These are phyloP conservation scores for Drosophila infuscata DNA, from an alignment of 2,888 invertebrate species.

Conservation along the genomic window DNA sequence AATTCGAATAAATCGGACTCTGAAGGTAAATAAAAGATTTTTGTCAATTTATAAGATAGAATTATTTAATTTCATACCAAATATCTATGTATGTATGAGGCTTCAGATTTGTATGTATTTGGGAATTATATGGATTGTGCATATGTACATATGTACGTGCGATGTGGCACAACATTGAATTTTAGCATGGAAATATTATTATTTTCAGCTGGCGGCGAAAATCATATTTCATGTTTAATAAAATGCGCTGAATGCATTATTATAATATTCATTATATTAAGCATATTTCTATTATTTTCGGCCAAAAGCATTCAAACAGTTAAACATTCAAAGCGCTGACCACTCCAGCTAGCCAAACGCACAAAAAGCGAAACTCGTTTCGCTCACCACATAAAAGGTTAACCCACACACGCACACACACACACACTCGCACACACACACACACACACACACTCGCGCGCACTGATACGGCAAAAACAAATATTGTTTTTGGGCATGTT, in stretches of 20 bases:
- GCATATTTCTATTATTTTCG: slow-evolving; percentile 69
- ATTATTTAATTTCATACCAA: neutral
- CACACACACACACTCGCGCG: slow-evolving; percentile 2
- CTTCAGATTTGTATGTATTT: neutral
- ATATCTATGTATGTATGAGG: neutral
- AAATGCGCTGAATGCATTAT: slow-evolving; percentile 69
- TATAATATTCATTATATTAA: slow-evolving; percentile 72
- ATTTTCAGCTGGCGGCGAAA: slow-evolving; percentile 58
- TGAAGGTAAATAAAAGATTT: neutral
- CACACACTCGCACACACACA: slow-evolving; percentile 16
- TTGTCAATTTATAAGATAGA: neutral
- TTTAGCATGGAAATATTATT: slow-evolving; percentile 45
- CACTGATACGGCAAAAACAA: slow-evolving; percentile 50
- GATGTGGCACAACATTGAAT: neutral
- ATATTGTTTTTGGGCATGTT: slow-evolving; percentile 74
- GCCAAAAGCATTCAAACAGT: slow-evolving; percentile 53
- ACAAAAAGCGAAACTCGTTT: slow-evolving; percentile 70
- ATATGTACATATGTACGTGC: neutral
- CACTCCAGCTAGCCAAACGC: slow-evolving; percentile 56
- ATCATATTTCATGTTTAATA: slow-evolving; percentile 76
- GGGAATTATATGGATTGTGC: neutral
- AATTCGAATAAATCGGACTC: neutral
- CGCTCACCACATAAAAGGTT: slow-evolving; percentile 71
- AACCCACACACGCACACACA: slow-evolving; percentile 51
- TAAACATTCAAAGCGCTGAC: slow-evolving; percentile 60